phyloP scores from a whole-genome alignment of 2,888 invertebrate genomes.

The Tinea trinotella region DNA sequence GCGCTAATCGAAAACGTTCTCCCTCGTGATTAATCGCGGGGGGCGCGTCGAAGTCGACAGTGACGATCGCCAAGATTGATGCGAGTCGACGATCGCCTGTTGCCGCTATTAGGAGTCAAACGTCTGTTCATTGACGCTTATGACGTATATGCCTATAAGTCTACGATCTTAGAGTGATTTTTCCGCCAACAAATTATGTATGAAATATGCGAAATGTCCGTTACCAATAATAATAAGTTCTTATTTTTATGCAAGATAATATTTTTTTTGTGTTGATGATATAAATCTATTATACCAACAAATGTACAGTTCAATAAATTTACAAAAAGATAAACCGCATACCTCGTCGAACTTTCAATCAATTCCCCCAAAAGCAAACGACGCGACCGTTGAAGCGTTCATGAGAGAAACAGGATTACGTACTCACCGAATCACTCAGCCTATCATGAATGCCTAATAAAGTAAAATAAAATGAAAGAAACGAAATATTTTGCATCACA shows the following conservation, averaged over 20 bases:
- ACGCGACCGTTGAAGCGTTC: slow-evolving; percentile 9
- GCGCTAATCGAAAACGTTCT: slow-evolving; percentile 64
- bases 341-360: slow-evolving; percentile 12
- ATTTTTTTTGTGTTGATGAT: too few relatives aligned
- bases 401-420: slow-evolving; percentile 14
- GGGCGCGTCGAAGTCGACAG: slow-evolving; percentile 50
- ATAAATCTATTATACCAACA: too few relatives aligned
- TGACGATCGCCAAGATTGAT: slow-evolving; percentile 62
- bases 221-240: background rate
- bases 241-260: background rate
- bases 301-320: slow-evolving; percentile 4
- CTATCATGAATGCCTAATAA: slow-evolving; percentile 15
- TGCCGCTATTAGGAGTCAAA: slow-evolving; percentile 42
- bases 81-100: slow-evolving; percentile 32
- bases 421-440: background rate
- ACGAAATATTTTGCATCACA: slow-evolving; percentile 5
- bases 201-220: background rate
- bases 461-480: slow-evolving; percentile 9
- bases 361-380: slow-evolving; percentile 15
- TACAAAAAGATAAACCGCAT: background rate
- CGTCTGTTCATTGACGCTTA: slow-evolving; percentile 24
- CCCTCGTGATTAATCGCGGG: slow-evolving; percentile 58
- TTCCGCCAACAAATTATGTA: background rate
- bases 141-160: background rate
- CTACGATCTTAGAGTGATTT: slow-evolving; percentile 3